phyloP scores from a whole-genome alignment of 2,113 vertebrate species.

The Heteronetta atricapilla region DNA sequence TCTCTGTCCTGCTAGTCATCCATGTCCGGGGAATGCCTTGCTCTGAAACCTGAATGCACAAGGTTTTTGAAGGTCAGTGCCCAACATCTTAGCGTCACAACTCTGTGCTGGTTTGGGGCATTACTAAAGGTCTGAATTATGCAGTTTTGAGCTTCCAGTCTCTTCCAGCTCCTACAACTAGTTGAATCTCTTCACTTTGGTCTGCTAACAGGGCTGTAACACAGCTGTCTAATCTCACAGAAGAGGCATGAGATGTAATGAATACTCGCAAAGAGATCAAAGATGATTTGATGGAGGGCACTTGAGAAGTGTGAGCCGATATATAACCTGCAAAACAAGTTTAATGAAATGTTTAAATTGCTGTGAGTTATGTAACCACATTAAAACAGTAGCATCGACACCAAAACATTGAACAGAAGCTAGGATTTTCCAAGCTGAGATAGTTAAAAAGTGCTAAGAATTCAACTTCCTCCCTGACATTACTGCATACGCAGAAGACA shows the following conservation, averaged over 20 bases:
- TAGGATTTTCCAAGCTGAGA: neutral
- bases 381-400: slow-evolving; percentile 1
- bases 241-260: neutral
- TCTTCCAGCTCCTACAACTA: neutral
- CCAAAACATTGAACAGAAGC: neutral
- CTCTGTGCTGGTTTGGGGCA: neutral
- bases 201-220: neutral
- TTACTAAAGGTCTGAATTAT: neutral
- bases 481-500: neutral
- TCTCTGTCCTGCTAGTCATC: neutral
- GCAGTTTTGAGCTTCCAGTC: neutral
- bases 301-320: neutral
- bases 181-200: neutral
- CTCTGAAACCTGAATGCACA: neutral
- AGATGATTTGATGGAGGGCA: neutral
- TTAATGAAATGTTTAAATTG: slow-evolving; percentile 34
- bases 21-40: neutral
- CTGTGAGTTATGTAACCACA: slow-evolving; percentile 8
- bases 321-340: slow-evolving; percentile 27
- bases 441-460: neutral
- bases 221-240: neutral
- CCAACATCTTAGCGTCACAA: neutral
- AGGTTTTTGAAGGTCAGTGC: neutral
- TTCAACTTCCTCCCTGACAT: neutral
- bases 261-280: neutral